Base-by-base conservation (phyloP, 2,888 invertebrate species). In the Bhutanitis thaidina region DNA sequence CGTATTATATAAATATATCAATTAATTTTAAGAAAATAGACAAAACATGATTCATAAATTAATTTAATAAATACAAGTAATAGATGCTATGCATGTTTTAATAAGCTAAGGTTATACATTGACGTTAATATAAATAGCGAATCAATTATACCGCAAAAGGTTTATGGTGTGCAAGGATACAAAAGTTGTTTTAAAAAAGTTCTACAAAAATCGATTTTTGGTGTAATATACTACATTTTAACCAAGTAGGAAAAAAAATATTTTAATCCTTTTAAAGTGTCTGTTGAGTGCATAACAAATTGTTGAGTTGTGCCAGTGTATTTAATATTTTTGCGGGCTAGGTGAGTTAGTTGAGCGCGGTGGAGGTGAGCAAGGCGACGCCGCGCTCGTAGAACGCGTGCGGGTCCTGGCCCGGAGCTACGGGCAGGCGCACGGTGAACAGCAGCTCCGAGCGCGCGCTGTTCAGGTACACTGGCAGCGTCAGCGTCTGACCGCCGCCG, bases 371-470 rank as follows among this genome's bases (percentile, higher is more conserved):
- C 38, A 99, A 92, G 43, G 99, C 99, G 16, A 99, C 99, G 61
- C 99, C 99, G 47, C 99, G 92, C 85, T 99, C 98, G 87, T 98
- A 99, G 92, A 99, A 99, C 79, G 97, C 97, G 79, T 97, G 97
- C 48, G 95, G 95, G 72, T 97, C 97, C 76, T 97, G 96, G 32
- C 95, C 96, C 41, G 96, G 93, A 43, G 96, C 96, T 47, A 98
- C 95, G 65, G 96, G 95, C 77, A 99, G 93, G 68, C 98, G 97
- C 51, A 99, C 94, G 0, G 98, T 98, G 88, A 99, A 99, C 58
- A 99, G 90, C 53, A 98, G 91, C 80, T 98, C 98, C 0, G 96
- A 95, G 61, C 98, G 94, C 10, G 97, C 98, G 56, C 98, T 96
- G 90, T 99, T 99, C 73, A 99, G 91, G 87, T 99, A 99, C 52